A percentile compares a stretch with the other conserved stretches of the same genome.
These are phyloP conservation scores for Hylaeus volcanicus DNA, from an alignment of 1,140 invertebrate species.

Conservation along the genomic window DNA sequence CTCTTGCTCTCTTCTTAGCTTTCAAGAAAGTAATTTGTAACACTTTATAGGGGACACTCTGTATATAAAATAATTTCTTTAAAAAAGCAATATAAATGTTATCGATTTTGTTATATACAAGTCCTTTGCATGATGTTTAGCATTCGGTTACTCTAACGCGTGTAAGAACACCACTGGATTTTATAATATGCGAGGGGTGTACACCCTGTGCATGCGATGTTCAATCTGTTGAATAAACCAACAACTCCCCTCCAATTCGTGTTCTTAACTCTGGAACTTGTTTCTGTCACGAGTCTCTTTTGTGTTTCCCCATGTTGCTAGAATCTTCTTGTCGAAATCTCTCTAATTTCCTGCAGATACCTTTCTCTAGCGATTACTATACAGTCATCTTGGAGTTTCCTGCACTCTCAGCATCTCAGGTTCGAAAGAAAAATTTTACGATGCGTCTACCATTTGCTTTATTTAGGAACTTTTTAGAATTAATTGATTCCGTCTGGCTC, in stretches of 20 bases:
- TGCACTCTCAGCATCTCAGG: slow-evolving; percentile 44
- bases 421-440: neutral
- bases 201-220: slow-evolving; percentile 54
- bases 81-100: slow-evolving; percentile 20
- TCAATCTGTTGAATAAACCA: slow-evolving; percentile 43
- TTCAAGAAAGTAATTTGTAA: no score
- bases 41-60: no score
- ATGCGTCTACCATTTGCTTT: neutral
- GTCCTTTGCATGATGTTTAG: slow-evolving; percentile 55
- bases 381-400: slow-evolving; percentile 36
- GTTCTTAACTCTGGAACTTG: slow-evolving; percentile 26
- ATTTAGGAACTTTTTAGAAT: no score
- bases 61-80: slow-evolving; percentile 6
- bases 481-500: no score
- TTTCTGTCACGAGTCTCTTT: slow-evolving; percentile 24
- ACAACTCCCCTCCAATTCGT: slow-evolving; percentile 23
- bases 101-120: slow-evolving; percentile 34
- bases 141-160: slow-evolving; percentile 23
- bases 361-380: slow-evolving; percentile 5
- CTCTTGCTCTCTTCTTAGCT: no score
- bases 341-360: slow-evolving; percentile 11
- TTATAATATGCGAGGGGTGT: neutral
- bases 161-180: slow-evolving; percentile 40
- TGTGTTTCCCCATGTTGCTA: neutral
- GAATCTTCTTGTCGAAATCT: neutral